These are phyloP conservation scores for Acromyrmex heyeri DNA, from an alignment of 1,140 invertebrate species.

Conservation along the genomic window DNA sequence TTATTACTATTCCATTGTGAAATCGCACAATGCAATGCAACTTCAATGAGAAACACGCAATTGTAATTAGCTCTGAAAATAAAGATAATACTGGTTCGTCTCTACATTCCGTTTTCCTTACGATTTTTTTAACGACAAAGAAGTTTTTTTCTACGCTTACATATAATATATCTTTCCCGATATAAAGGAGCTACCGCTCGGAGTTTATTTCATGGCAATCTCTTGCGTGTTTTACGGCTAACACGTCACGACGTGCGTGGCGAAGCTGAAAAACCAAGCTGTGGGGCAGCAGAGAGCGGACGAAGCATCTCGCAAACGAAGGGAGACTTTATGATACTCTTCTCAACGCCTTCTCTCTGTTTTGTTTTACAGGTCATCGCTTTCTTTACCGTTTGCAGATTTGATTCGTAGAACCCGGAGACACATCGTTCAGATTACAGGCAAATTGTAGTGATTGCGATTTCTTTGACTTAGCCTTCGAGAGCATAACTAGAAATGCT, in stretches of 20 bases:
- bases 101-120: not conserved
- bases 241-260: slow-evolving; percentile 50
- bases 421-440: slow-evolving; percentile 49
- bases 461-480: slow-evolving; percentile 41
- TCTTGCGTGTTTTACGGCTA: slow-evolving; percentile 67
- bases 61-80: not conserved
- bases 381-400: slow-evolving; percentile 72
- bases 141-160: not conserved
- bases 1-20: not conserved
- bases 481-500: not conserved
- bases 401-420: slow-evolving; percentile 75
- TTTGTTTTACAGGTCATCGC: slow-evolving; percentile 79
- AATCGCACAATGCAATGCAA: not conserved
- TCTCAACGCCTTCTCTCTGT: slow-evolving; percentile 60
- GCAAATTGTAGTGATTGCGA: slow-evolving; percentile 48
- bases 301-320: slow-evolving; percentile 41
- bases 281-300: not conserved
- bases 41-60: not conserved
- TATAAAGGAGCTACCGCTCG: slow-evolving; percentile 59
- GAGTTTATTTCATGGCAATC: slow-evolving; percentile 68
- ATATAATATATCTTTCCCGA: not conserved
- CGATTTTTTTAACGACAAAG: not conserved
- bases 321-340: slow-evolving; percentile 76
- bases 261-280: slow-evolving; percentile 29
- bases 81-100: not conserved